Conservation (phyloP, 2,113 vertebrate genomes). For the Strix aluco region DNA sequence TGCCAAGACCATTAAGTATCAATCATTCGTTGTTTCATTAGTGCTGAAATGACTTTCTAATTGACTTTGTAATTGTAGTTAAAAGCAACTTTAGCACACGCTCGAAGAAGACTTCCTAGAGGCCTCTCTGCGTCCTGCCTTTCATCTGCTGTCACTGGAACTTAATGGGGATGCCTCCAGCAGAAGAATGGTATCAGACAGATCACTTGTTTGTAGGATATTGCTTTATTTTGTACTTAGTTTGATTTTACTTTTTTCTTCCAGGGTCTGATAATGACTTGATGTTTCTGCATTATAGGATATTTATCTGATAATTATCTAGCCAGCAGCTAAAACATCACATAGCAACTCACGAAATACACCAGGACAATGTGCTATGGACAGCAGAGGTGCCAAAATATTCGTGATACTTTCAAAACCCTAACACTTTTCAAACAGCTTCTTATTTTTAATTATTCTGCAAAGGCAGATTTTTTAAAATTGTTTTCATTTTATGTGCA, state of each 20-base stretch:
- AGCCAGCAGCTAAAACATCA: neutral
- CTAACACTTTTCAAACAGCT: neutral
- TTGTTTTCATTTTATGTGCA: too few species aligned
- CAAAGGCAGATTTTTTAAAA: neutral
- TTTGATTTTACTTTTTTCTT: constrained; percentile 20
- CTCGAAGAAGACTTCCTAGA: constrained; percentile 7
- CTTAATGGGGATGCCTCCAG: neutral
- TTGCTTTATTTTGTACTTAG: neutral
- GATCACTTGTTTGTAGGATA: neutral
- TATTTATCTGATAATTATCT: neutral
- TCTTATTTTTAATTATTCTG: neutral
- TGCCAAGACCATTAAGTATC: constrained; percentile 42
- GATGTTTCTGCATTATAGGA: neutral
- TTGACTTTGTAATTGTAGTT: constrained; percentile 65
- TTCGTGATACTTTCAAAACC: neutral
- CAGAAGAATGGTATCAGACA: neutral
- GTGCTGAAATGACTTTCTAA: constrained; percentile 63
- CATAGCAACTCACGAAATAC: neutral
- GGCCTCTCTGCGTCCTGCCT: neutral
- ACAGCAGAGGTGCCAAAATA: neutral
- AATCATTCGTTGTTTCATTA: constrained; percentile 58
- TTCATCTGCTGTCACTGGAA: constrained; percentile 32
- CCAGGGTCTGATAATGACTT: neutral
- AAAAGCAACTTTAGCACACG: constrained; percentile 55
- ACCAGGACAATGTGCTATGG: neutral